Evolutionary conservation across 2,888 invertebrate genomes (phyloP), one percentile per base, ranked within the genome.

Genomic region (Gerris lacustris): DNA sequence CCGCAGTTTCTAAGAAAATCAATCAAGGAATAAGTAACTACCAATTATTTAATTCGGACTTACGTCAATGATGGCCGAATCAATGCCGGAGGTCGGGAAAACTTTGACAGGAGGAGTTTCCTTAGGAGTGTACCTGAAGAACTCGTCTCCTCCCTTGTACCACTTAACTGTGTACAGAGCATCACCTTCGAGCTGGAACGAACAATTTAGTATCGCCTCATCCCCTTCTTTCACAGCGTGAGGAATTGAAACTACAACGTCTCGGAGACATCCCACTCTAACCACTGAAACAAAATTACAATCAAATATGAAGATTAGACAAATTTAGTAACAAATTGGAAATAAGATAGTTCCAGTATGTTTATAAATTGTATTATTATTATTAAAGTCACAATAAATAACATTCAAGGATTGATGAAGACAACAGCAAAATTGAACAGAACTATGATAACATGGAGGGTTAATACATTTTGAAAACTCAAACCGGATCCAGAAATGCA

Each of bases 171-270:
- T 77, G 76, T 81, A 81, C n/a, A 81, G 77, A 11, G 78, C 77
- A 75, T 88, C 88, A 31, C 85, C 84, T 72, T 80, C 80, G 73
- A 80, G 74, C 73, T 80, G 79, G 75, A 78, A 81, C 68, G 77
- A 73, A 75, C 81, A 81, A 67, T 76, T 75, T 68, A 81, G 77
- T 17, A 76, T 76, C 64, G 78, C 80, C n/a, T 78, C 76, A 18
- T 76, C 74, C 17, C 79, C 79, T n/a, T 76, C 73, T 47, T 73
- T 73, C 15, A 79, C 80, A 11, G 79, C 79, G 47, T 77, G 74
- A n/a, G 80, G 80, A 31, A 80, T 77, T 74, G 80, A 73, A 79
- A 83, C 73, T 74, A 81, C 73, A 74, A 82, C 76, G 77, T 81
- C 75, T 73, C 77, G 76, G 76, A 80, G 76, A n/a, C 77, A 73